Conservation (phyloP, 2,113 vertebrate species). For the Lasiurus borealis region DNA sequence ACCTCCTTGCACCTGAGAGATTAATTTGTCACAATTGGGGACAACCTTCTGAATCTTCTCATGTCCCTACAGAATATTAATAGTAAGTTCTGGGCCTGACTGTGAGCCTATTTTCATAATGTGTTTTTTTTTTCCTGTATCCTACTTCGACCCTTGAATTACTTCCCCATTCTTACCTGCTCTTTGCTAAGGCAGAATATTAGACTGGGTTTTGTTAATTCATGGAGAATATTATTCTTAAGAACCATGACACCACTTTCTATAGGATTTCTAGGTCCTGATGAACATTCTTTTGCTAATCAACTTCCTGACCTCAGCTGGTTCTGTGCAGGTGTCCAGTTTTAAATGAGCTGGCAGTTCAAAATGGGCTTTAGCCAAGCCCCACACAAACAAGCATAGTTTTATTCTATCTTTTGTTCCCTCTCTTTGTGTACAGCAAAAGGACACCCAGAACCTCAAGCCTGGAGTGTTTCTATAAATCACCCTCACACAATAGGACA, state of each 20-base stretch:
- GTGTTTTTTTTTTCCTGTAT: not conserved
- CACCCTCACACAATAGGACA: not conserved
- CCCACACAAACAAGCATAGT: constrained; percentile 68
- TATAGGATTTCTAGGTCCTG: constrained; percentile 80
- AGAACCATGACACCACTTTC: constrained; percentile 74
- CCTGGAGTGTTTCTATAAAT: not conserved
- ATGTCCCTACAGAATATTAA: not conserved
- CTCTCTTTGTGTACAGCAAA: not conserved
- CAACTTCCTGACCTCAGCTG: constrained; percentile 81
- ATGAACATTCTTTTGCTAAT: constrained; percentile 83
- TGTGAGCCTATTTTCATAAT: not conserved
- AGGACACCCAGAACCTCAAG: not conserved
- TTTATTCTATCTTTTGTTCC: constrained; percentile 68
- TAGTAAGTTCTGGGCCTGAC: not conserved
- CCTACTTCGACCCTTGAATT: not conserved
- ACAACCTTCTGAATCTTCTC: not conserved
- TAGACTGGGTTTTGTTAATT: constrained; percentile 68
- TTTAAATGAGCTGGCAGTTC: constrained; percentile 80
- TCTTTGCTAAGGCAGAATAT: constrained; percentile 53
- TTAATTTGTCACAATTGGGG: not conserved
- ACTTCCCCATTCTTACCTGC: not conserved
- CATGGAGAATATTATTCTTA: constrained; percentile 72
- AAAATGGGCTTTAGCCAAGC: constrained; percentile 71
- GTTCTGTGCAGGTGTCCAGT: constrained; percentile 84
- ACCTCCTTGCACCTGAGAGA: not conserved